A percentile compares a stretch with the other conserved stretches of the same genome.
Evolutionary conservation across 2,888 invertebrate species (phyloP).

Genomic region (Notodonta ziczac): DNA sequence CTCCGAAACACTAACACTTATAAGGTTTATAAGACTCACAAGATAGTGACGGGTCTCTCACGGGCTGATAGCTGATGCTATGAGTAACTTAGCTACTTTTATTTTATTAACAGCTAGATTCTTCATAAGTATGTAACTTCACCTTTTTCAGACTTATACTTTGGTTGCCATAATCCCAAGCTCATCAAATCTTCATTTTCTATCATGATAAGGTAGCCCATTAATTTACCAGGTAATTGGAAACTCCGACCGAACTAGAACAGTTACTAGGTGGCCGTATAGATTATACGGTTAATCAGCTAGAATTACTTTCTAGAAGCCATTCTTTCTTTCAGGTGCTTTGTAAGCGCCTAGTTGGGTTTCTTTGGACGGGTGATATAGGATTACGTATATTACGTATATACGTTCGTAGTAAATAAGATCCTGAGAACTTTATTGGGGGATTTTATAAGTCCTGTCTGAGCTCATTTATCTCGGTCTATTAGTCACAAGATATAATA

Average conservation of each 20-base stretch:
- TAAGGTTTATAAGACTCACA: too few relatives aligned
- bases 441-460: too few relatives aligned
- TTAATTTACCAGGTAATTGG: constrained; percentile 28
- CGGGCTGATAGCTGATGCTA: too few relatives aligned
- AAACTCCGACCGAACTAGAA: constrained; percentile 6
- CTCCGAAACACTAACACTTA: too few relatives aligned
- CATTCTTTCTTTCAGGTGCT: constrained; percentile 25
- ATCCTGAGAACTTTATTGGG: too few relatives aligned
- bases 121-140: too few relatives aligned
- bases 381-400: neutral
- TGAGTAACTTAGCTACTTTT: too few relatives aligned
- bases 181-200: neutral
- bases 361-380: constrained; percentile 16
- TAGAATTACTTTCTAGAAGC: constrained; percentile 21
- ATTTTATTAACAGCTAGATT: too few relatives aligned
- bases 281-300: constrained; percentile 33
- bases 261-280: constrained; percentile 16
- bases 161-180: neutral
- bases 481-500: too few relatives aligned
- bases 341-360: constrained; percentile 22
- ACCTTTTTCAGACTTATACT: too few relatives aligned
- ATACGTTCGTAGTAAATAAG: neutral
- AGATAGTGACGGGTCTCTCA: too few relatives aligned
- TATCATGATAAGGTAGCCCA: neutral
- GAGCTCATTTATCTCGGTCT: too few relatives aligned